Percentiles rank a stretch among this genome's conserved stretches.
Conservation (phyloP, 64 coral and sea anemone species). For the Stichodactyla helianthus region DNA sequence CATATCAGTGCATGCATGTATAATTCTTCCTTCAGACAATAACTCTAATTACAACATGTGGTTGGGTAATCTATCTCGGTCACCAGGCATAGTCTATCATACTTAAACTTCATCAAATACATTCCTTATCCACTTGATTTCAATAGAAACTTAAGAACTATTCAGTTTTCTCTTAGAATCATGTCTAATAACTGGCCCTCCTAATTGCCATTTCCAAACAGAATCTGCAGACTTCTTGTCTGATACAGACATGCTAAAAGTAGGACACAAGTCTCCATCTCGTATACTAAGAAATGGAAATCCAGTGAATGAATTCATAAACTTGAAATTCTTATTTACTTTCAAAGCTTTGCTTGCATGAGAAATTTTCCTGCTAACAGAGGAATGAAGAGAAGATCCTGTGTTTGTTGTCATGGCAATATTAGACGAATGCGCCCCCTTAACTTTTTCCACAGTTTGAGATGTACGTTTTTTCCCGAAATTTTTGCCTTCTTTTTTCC, state of each 20-base stretch:
- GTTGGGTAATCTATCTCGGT: not conserved
- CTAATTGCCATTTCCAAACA: constrained; percentile 46
- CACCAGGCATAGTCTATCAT: not conserved
- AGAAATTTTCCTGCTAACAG: not conserved
- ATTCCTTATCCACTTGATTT: not conserved
- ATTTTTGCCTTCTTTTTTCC: not conserved
- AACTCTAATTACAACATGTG: not conserved
- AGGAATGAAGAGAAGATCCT: not conserved
- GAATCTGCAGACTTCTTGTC: constrained; percentile 20
- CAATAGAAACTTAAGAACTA: not conserved
- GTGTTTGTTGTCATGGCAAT: not conserved
- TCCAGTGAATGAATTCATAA: constrained; percentile 34
- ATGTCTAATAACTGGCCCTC: constrained; percentile 20
- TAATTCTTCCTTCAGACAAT: not conserved
- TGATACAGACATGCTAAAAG: constrained; percentile 23
- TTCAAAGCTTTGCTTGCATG: constrained; percentile 27
- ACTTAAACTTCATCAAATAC: not conserved
- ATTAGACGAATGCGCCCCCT: not conserved
- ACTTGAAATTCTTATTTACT: constrained; percentile 39
- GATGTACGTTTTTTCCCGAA: not conserved
- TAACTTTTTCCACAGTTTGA: not conserved
- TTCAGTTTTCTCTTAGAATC: not conserved
- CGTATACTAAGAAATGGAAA: constrained; percentile 22
- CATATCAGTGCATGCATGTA: not conserved
- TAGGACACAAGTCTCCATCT: constrained; percentile 32